A percentile compares a stretch with the other conserved stretches of the same genome.
phyloP scores from a whole-genome alignment of 92 coral and sea anemone genomes.

The Porites evermanni region DNA sequence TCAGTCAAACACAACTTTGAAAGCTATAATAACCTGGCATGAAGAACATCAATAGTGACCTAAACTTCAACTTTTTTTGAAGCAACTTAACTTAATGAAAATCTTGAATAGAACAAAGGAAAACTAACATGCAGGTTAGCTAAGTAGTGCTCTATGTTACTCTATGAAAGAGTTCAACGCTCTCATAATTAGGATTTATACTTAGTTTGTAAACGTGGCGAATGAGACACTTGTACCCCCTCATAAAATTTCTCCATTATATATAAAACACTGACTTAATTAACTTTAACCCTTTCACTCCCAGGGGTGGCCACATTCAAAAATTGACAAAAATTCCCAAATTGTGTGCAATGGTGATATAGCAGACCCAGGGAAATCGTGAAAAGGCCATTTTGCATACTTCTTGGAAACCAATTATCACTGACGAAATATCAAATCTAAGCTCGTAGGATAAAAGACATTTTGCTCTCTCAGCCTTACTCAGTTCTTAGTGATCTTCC shows the following conservation, averaged over 20 bases:
- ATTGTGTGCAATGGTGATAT: constrained; percentile 16
- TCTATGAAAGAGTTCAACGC: no score
- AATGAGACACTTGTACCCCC: no score
- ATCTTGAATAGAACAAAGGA: background rate
- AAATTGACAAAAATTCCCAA: no score
- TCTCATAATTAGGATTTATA: no score
- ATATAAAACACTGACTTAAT: no score
- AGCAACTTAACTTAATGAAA: background rate
- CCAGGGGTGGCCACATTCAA: no score
- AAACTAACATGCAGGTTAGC: background rate
- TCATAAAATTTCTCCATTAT: no score
- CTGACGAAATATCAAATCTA: constrained; percentile 50
- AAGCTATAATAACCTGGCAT: constrained; percentile 31
- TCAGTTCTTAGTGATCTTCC: background rate
- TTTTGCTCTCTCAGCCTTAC: constrained; percentile 39
- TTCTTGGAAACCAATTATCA: constrained; percentile 49
- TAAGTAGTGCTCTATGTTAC: no score
- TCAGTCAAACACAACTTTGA: constrained; percentile 23
- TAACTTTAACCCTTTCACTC: no score
- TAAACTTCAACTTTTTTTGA: background rate
- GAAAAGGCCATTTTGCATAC: constrained; percentile 19
- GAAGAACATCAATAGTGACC: background rate
- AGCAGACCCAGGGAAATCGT: constrained; percentile 37
- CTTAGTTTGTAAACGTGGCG: no score
- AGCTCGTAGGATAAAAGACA: constrained; percentile 45